These are phyloP conservation scores for Apostichopus leukothele DNA, from an alignment of 53 echinoderm and acorn worm genomes.

Conservation along the genomic window DNA sequence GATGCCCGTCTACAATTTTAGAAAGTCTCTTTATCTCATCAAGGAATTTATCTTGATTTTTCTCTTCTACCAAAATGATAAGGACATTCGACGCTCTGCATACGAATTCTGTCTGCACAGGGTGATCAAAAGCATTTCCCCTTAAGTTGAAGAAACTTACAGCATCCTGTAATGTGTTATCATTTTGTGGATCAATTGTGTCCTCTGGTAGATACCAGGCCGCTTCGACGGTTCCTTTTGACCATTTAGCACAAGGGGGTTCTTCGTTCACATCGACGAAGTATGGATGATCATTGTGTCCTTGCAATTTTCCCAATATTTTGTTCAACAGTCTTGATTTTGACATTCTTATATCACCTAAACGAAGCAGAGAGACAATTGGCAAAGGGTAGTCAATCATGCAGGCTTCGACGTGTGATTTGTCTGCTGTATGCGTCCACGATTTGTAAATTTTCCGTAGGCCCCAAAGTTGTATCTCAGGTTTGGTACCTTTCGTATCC, in stretches of 20 bases:
- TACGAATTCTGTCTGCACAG: conserved; percentile 12
- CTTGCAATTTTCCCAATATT: conserved; percentile 23
- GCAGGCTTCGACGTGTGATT: neutral
- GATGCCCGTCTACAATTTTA: neutral
- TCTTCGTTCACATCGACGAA: conserved; percentile 37
- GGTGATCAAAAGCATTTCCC: conserved; percentile 5
- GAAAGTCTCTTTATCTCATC: neutral
- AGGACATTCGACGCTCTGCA: conserved; percentile 17
- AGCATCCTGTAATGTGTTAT: neutral
- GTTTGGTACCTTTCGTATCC: neutral
- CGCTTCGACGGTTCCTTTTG: conserved; percentile 28
- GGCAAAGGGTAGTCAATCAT: conserved; percentile 22
- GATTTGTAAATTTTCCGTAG: conserved; percentile 39
- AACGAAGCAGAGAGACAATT: conserved; percentile 32
- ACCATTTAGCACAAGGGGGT: conserved; percentile 32
- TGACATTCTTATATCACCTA: neutral
- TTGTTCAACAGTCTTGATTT: conserved; percentile 45
- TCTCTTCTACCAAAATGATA: neutral
- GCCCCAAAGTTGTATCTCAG: conserved; percentile 30
- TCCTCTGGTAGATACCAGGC: conserved; percentile 34
- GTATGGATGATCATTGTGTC: conserved; percentile 34
- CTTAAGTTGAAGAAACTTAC: conserved; percentile 34
- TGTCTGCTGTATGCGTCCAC: neutral
- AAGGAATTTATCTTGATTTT: neutral
- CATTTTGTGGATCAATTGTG: neutral